phyloP scores from a whole-genome alignment of 2,888 invertebrate genomes.

The Coenonympha arcania region DNA sequence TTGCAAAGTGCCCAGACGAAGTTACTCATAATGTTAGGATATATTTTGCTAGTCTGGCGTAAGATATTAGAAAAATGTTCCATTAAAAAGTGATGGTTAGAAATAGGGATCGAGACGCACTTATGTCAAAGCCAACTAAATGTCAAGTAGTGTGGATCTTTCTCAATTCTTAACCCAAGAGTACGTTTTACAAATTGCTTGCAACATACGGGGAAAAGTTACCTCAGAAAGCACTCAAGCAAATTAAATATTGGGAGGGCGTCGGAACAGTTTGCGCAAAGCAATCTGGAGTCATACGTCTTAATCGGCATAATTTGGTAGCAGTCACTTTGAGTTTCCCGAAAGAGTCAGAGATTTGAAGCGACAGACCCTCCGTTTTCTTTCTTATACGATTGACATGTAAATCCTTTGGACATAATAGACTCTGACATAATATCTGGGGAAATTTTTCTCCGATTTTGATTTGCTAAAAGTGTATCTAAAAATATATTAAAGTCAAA shows the following conservation, averaged over 20 bases:
- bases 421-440: slow-evolving; percentile 26
- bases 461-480: neutral
- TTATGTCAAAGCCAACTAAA: slow-evolving; percentile 31
- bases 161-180: slow-evolving; percentile 57
- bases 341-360: slow-evolving; percentile 44
- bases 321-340: slow-evolving; percentile 58
- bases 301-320: slow-evolving; percentile 69
- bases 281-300: slow-evolving; percentile 65
- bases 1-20: neutral
- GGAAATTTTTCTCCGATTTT: slow-evolving; percentile 21
- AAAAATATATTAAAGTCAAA: neutral
- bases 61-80: neutral
- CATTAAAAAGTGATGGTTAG: neutral
- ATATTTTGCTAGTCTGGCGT: too few species aligned
- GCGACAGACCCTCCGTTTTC: slow-evolving; percentile 56
- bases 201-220: slow-evolving; percentile 61
- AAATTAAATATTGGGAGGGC: slow-evolving; percentile 70
- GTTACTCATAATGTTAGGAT: neutral
- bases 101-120: neutral
- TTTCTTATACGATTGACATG: slow-evolving; percentile 44
- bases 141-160: slow-evolving; percentile 46
- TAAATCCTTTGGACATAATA: slow-evolving; percentile 38
- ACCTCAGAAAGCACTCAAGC: slow-evolving; percentile 68
- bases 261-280: slow-evolving; percentile 50
- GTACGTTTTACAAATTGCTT: slow-evolving; percentile 70